Evolutionary conservation across 2,888 invertebrate genomes (phyloP), one percentile per base, ranked within the genome.

Genomic region (Drosophila imparisetae): DNA sequence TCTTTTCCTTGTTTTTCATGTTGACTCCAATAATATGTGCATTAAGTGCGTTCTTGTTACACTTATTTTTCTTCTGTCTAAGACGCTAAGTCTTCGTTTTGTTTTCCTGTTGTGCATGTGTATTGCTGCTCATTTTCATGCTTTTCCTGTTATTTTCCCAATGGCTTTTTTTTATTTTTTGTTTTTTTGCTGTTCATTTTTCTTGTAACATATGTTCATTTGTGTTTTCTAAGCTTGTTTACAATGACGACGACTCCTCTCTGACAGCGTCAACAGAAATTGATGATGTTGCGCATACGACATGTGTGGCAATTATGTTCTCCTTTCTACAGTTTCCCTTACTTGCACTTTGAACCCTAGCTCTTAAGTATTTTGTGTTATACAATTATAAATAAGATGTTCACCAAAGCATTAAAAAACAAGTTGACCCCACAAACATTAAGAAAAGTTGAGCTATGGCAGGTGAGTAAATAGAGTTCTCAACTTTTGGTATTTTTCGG

Each of bases 391-490:
- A 72, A 61, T 72, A 72, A 71, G 53, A 72, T 65, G 66, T 67
- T 63, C 50, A 64, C 48, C 61, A 75, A 71, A 66, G 74, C 66
- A 70, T 66, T 77, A 63, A 55, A 55, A 73, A 58, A 63, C 42
- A 73, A 74, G 49, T 77, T 76, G 21, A 36, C 40, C 64, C 50
- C 50, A 49, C 54, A 42, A 38, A 63, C 29, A 48, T 45, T 15
- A 61, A 66, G 69, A 66, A 60, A 69, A 76, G 67, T 79, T 76
- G 61, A 77, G 76, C 52, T 36, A 61, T 55, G 66, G 75, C 81
- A 86, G 86, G 86, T 86, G 85, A 86, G 86, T 86, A 85, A 86
- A 76, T 78, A 80, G 60, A 58, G 67, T 57, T 69, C 68, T 58
- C 62, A 79, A 79, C 72, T 77, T 81, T 73, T 40, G 65, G 54